Base-by-base conservation (phyloP, 1,140 invertebrate genomes). In the Nebria ingens region DNA sequence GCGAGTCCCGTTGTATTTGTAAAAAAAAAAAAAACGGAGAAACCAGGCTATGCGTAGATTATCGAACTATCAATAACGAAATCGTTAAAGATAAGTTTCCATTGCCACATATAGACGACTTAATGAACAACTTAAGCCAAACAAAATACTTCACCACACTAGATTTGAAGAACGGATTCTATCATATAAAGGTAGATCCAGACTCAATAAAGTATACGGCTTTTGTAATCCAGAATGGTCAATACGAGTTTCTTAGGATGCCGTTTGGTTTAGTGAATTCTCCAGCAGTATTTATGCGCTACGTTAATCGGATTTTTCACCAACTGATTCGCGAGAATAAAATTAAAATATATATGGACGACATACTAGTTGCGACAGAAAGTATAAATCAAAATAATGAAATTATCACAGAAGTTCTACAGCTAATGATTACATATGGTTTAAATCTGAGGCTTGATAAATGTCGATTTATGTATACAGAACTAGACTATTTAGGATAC, bases 21-120 rank as follows among this genome's bases (percentile, higher is more conserved):
- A 0, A 56, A 57, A 20, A 79, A 79, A 57, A 34, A 34, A 34
- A 73, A 71, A 56, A 65, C 76, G 68, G 72, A 17, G 50, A 61
- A 17, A 49, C 63, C 15, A 59, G 72, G 29, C 59, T 78, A 52
- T 76, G 70, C 56, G 58, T 58, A 60, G 11, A 52, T 40, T 52
- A 64, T 59, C 15, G 64, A 55, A 2, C 54, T 4, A 6, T 61
- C 42, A 59, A 66, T 57, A 56, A 64, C 6, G 25, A 34, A n/a
- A 34, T n/a, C 6, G 25, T 34, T 6, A 45, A 45, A 45, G 17
- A 45, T 45, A 4, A 17, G 17, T 45, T 11, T 45, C 40, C 40
- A 4, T 17, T 45, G 9, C 40, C 40, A 3, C 40, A 11, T 45
- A 45, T 17, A 12, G 40, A 45, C 3, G 40, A 45, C 40, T 17